Conservation (phyloP, 1,140 invertebrate genomes). For the Heterodera carotae region DNA sequence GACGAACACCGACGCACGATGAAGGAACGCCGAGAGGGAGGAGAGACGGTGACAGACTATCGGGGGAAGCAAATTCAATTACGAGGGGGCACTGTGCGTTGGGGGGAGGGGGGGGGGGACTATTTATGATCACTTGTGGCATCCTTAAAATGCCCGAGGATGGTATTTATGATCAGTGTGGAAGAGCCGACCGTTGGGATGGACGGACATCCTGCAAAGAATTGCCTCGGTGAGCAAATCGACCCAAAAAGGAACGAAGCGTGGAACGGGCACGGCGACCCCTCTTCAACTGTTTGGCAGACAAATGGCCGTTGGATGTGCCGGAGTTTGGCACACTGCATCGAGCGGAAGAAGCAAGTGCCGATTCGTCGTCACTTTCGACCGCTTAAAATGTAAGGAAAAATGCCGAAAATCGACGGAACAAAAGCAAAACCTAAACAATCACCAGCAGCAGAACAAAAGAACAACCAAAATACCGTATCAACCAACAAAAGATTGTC, state of each 20-base stretch:
- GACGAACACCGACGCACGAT: slow-evolving; percentile 45
- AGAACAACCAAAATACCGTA: neutral
- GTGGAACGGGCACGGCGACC: slow-evolving; percentile 59
- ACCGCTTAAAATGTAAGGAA: slow-evolving; percentile 39
- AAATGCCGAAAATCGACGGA: neutral
- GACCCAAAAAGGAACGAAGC: slow-evolving; percentile 62
- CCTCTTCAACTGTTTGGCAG: slow-evolving; percentile 49
- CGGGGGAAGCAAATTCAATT: slow-evolving; percentile 66
- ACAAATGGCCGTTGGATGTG: slow-evolving; percentile 26
- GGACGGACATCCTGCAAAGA: slow-evolving; percentile 72
- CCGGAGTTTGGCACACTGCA: slow-evolving; percentile 34
- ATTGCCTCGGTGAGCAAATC: slow-evolving; percentile 73
- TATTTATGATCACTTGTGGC: too few relatives aligned
- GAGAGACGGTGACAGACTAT: slow-evolving; percentile 71
- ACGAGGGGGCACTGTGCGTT: neutral
- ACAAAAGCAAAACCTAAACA: neutral
- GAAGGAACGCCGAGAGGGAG: slow-evolving; percentile 36
- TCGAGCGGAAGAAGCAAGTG: slow-evolving; percentile 42
- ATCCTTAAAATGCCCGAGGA: slow-evolving; percentile 73
- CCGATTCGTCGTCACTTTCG: slow-evolving; percentile 64
- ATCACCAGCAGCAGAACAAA: neutral
- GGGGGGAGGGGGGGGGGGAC: too few relatives aligned
- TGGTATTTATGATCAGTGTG: too few relatives aligned
- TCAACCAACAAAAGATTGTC: too few relatives aligned
- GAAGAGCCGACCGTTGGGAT: slow-evolving; percentile 19